Conservation (phyloP, 2,113 vertebrate genomes). For the Mustela nigripes region DNA sequence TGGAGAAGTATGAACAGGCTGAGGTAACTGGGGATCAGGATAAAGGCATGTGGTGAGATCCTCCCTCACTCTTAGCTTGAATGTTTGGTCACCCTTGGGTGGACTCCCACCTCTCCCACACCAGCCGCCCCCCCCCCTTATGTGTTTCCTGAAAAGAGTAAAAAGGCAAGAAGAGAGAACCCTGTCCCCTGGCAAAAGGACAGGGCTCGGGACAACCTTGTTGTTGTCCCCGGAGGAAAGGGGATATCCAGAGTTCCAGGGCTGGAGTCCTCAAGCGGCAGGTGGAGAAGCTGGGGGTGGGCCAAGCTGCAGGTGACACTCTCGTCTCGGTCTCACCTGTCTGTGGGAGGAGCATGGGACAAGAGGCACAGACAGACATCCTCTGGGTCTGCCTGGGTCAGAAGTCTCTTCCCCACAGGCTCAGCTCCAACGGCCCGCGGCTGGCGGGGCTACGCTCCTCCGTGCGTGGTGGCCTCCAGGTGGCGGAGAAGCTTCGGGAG, state of each 20-base stretch:
- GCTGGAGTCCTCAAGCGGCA: background rate
- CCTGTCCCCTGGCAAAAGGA: background rate
- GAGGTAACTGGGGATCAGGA: background rate
- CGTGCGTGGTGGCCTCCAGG: background rate
- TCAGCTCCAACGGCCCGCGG: background rate
- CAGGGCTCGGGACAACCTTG: background rate
- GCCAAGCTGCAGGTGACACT: background rate
- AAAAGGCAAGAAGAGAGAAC: background rate
- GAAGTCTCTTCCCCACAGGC: background rate
- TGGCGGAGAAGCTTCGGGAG: conserved; percentile 74
- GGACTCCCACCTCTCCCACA: background rate
- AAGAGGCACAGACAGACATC: background rate
- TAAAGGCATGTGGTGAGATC: background rate
- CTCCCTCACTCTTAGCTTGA: background rate
- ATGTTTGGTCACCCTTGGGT: background rate
- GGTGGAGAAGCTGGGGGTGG: background rate
- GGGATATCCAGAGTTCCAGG: background rate
- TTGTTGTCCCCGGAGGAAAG: background rate
- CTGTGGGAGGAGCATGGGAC: background rate
- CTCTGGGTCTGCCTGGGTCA: background rate
- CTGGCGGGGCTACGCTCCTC: background rate
- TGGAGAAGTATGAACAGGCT: background rate
- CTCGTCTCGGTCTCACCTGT: background rate
- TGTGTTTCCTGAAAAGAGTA: background rate
- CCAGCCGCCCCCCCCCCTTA: background rate